These are phyloP conservation scores for Ptychoptera albimana DNA, from an alignment of 2,888 invertebrate genomes.

Conservation along the genomic window DNA sequence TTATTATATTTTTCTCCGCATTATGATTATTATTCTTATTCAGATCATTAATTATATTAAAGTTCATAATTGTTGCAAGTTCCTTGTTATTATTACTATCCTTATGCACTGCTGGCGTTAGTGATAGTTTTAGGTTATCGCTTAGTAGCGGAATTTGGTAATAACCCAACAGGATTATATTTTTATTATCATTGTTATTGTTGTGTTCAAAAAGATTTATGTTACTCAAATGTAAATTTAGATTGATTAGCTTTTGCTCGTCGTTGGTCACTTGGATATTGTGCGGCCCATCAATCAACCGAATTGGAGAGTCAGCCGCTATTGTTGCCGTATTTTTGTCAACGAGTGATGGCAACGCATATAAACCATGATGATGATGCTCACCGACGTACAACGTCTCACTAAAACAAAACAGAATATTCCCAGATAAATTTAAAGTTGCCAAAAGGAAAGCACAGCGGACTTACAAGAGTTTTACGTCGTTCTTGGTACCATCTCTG, in stretches of 20 bases:
- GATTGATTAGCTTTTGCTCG: slow-evolving; percentile 31
- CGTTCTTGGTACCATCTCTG: slow-evolving; percentile 40
- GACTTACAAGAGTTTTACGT: slow-evolving; percentile 44
- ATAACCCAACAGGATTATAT: slow-evolving; percentile 38
- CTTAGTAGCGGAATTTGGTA: slow-evolving; percentile 52
- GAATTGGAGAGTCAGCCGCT: slow-evolving; percentile 50
- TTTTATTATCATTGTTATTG: slow-evolving; percentile 28
- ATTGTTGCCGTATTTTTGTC: slow-evolving; percentile 81
- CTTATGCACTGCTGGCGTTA: slow-evolving; percentile 16
- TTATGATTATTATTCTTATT: neutral
- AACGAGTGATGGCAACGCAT: slow-evolving; percentile 82
- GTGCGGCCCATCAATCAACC: slow-evolving; percentile 61
- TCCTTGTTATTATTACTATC: slow-evolving; percentile 13
- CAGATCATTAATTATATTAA: slow-evolving; percentile 4
- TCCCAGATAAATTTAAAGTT: neutral
- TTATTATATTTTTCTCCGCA: neutral
- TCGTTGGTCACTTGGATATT: slow-evolving; percentile 13
- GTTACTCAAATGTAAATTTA: slow-evolving; percentile 17
- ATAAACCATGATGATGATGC: slow-evolving; percentile 62
- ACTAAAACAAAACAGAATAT: slow-evolving; percentile 38
- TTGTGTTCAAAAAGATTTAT: slow-evolving; percentile 19
- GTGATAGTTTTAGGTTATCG: slow-evolving; percentile 24
- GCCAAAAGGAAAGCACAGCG: neutral
- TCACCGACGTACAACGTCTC: slow-evolving; percentile 89
- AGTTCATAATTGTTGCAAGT: slow-evolving; percentile 24